Conservation (phyloP, 2,797 vertebrate species). For the Microctenopoma steveboyesi region DNA sequence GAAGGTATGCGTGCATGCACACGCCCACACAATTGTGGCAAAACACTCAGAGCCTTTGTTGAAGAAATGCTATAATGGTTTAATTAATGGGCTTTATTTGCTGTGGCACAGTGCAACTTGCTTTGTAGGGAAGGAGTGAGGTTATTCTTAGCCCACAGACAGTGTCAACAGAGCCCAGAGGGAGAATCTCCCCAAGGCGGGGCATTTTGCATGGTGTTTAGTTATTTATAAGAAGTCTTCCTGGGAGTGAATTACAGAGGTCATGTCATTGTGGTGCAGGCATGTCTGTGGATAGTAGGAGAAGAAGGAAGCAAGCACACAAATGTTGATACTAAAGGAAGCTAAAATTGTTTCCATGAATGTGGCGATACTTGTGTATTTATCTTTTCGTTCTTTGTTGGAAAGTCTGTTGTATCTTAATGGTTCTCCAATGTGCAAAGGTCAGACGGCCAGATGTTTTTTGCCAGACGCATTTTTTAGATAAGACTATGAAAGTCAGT, state of each 20-base stretch:
- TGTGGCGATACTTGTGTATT: constrained; percentile 34
- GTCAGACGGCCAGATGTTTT: constrained; percentile 16
- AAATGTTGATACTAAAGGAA: constrained; percentile 3
- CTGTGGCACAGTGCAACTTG: constrained; percentile 36
- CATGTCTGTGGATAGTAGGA: constrained; percentile 32
- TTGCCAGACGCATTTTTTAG: neutral
- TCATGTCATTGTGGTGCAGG: constrained; percentile 70
- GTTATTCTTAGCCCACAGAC: constrained; percentile 71
- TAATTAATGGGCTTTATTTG: constrained; percentile 25
- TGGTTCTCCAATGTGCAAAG: constrained; percentile 41
- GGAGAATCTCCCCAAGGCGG: constrained; percentile 59
- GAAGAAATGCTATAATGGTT: neutral
- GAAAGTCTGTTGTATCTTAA: constrained; percentile 17
- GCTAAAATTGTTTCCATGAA: constrained; percentile 7
- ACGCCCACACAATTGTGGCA: constrained; percentile 21
- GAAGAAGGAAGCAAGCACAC: constrained; percentile 10
- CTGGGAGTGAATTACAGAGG: constrained; percentile 71
- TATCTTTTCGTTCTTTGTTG: constrained; percentile 8
- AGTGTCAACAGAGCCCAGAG: constrained; percentile 48
- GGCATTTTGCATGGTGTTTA: constrained; percentile 75
- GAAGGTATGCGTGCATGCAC: constrained; percentile 14
- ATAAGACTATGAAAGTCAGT: no score
- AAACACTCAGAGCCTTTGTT: constrained; percentile 2
- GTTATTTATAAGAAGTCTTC: constrained; percentile 77
- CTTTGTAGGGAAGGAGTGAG: constrained; percentile 45